These are phyloP conservation scores for Rutilus rutilus DNA, from an alignment of 2,113 vertebrate species.

Conservation along the genomic window DNA sequence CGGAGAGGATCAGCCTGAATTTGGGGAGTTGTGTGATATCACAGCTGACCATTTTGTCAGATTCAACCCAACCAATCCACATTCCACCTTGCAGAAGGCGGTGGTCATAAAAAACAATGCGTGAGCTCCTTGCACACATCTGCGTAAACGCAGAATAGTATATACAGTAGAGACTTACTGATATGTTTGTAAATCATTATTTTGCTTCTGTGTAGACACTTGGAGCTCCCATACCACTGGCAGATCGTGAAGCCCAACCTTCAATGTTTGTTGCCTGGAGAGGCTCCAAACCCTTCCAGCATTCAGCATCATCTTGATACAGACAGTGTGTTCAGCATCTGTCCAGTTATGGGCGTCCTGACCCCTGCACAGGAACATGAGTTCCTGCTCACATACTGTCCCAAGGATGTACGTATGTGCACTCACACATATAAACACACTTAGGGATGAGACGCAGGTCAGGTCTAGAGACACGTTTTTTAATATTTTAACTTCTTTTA, in stretches of 20 bases:
- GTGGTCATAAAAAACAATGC: slow-evolving; percentile 83
- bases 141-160: background rate
- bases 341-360: slow-evolving; percentile 78
- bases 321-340: slow-evolving; percentile 81
- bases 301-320: slow-evolving; percentile 69
- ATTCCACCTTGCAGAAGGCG: slow-evolving; percentile 68
- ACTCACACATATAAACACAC: slow-evolving; percentile 22
- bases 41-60: slow-evolving; percentile 82
- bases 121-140: slow-evolving; percentile 69
- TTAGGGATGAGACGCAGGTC: no score
- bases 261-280: slow-evolving; percentile 67
- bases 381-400: slow-evolving; percentile 83
- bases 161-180: background rate
- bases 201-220: slow-evolving; percentile 69
- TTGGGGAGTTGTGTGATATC: slow-evolving; percentile 77
- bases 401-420: slow-evolving; percentile 87
- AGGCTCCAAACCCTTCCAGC: slow-evolving; percentile 56
- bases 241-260: slow-evolving; percentile 85
- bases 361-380: slow-evolving; percentile 75
- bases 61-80: slow-evolving; percentile 82
- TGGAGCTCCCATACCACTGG: slow-evolving; percentile 91
- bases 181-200: background rate
- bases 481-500: no score
- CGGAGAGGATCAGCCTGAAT: slow-evolving; percentile 68
- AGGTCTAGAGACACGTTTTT: no score